phyloP scores from a whole-genome alignment of 92 coral and sea anemone species.

The Metridium senile region DNA sequence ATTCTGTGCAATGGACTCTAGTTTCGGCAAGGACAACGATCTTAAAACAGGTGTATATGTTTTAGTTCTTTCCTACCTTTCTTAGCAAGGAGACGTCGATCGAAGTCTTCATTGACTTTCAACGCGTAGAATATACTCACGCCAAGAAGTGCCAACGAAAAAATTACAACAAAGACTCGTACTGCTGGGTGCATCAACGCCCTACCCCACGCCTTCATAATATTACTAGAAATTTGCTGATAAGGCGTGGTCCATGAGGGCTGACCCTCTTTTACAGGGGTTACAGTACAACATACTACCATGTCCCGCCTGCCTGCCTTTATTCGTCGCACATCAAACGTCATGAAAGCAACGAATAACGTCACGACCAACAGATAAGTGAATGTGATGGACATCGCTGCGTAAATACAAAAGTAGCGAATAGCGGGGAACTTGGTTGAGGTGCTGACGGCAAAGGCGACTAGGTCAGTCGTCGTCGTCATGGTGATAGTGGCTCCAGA shows the following conservation, averaged over 20 bases:
- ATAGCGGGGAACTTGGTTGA: slow-evolving; percentile 74
- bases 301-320: slow-evolving; percentile 62
- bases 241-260: slow-evolving; percentile 53
- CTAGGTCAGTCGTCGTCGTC: slow-evolving; percentile 87
- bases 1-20: too few species aligned
- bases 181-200: slow-evolving; percentile 45
- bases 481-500: slow-evolving; percentile 88
- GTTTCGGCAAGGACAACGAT: background rate
- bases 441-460: slow-evolving; percentile 84
- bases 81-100: slow-evolving; percentile 59
- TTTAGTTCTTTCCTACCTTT: slow-evolving; percentile 20
- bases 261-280: slow-evolving; percentile 23
- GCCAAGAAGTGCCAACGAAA: slow-evolving; percentile 52
- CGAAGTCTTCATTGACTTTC: slow-evolving; percentile 51
- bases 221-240: slow-evolving; percentile 41
- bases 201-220: slow-evolving; percentile 62
- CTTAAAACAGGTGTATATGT: background rate
- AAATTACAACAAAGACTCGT: slow-evolving; percentile 41
- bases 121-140: slow-evolving; percentile 59
- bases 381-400: slow-evolving; percentile 57
- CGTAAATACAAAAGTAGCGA: slow-evolving; percentile 68
- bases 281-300: slow-evolving; percentile 41
- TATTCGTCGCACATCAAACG: slow-evolving; percentile 68
- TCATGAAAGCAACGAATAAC: slow-evolving; percentile 65
- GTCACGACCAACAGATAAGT: slow-evolving; percentile 62